These are phyloP conservation scores for Oryzias celebensis DNA, from an alignment of 2,113 vertebrate species.

Conservation along the genomic window DNA sequence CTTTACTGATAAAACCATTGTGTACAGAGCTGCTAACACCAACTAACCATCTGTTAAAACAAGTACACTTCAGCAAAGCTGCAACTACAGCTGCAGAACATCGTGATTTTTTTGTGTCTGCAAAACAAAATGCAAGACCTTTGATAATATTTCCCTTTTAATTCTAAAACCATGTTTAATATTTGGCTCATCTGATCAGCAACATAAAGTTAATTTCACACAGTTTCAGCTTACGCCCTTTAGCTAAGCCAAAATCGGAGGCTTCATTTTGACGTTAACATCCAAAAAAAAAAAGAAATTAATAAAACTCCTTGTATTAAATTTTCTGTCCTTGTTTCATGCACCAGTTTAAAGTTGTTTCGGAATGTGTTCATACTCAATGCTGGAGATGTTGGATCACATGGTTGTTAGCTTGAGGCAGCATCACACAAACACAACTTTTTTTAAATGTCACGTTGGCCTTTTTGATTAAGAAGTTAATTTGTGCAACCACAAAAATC, in stretches of 20 bases:
- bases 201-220: neutral
- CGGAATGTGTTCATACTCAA: neutral
- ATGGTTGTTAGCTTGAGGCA: constrained; percentile 7
- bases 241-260: neutral
- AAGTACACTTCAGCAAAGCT: neutral
- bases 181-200: constrained; percentile 2
- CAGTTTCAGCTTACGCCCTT: neutral
- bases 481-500: neutral
- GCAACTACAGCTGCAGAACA: neutral
- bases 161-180: neutral
- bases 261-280: neutral
- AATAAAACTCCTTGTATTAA: constrained; percentile 24
- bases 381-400: constrained; percentile 3
- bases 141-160: neutral
- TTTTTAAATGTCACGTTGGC: neutral
- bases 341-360: constrained; percentile 3
- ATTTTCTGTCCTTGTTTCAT: constrained; percentile 31
- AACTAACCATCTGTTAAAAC: neutral
- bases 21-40: constrained; percentile 3
- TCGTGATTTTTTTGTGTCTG: neutral
- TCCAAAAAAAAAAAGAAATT: constrained; percentile 16
- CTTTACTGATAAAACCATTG: neutral
- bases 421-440: neutral
- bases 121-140: neutral
- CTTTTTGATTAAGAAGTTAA: neutral